A percentile compares a stretch with the other conserved stretches of the same genome.
phyloP scores from a whole-genome alignment of 2,797 vertebrate genomes.

The Parauchenoglanis punctatus region DNA sequence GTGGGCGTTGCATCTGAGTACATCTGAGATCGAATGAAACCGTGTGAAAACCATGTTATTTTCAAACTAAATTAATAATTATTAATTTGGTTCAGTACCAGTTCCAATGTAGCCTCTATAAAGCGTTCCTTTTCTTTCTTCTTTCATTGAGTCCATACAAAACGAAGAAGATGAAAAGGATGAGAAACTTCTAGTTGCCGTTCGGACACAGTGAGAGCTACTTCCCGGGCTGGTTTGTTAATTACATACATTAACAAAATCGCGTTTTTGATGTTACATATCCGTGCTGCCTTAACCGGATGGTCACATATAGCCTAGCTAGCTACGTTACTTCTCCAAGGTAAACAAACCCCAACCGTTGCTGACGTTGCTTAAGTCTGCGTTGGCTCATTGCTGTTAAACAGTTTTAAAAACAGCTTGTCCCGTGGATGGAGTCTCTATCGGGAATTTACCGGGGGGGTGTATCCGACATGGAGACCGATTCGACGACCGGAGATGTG shows the following conservation, averaged over 20 bases:
- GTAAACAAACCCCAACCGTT: neutral
- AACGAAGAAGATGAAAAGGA: conserved; percentile 22
- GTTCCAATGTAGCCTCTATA: neutral
- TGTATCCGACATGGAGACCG: conserved; percentile 67
- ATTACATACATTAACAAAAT: no score
- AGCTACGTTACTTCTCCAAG: neutral
- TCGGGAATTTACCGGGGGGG: conserved; percentile 44
- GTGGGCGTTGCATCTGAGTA: neutral
- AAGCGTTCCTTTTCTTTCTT: neutral
- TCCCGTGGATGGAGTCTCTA: conserved; percentile 36
- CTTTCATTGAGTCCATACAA: neutral
- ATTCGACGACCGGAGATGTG: conserved; percentile 73
- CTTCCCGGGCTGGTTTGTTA: neutral
- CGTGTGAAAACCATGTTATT: neutral
- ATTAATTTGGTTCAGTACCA: no score
- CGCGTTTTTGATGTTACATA: neutral
- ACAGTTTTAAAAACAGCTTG: neutral
- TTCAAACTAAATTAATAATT: neutral
- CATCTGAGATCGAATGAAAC: neutral
- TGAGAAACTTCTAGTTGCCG: conserved; percentile 14
- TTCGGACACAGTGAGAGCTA: neutral
- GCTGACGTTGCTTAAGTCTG: neutral
- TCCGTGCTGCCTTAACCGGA: neutral
- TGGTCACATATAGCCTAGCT: neutral
- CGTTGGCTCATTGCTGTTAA: neutral